Conservation (phyloP, 53 echinoderm and acorn worm species). For the Paelopatides confundens region DNA sequence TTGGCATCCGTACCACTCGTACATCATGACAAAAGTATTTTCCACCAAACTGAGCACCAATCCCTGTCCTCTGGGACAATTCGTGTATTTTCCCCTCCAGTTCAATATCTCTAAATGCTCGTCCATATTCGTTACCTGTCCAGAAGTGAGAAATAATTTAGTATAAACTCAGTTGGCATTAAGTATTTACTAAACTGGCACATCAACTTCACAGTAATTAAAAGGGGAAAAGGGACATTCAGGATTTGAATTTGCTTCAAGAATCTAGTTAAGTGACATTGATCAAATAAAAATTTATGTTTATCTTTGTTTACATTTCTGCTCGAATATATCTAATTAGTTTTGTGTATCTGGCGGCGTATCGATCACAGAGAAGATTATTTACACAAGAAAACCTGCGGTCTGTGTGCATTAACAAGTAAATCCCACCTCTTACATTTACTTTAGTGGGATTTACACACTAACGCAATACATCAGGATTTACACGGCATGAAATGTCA, state of each 20-base stretch:
- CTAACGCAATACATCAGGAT: too few relatives aligned
- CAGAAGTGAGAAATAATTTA: neutral
- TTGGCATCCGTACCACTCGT: constrained; percentile 89
- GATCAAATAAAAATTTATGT: neutral
- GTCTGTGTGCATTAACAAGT: too few relatives aligned
- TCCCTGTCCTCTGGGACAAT: constrained; percentile 81
- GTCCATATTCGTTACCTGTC: constrained; percentile 84
- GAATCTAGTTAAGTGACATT: neutral
- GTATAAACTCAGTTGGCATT: too few relatives aligned
- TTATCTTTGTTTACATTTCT: neutral
- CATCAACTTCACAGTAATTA: too few relatives aligned
- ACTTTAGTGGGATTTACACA: too few relatives aligned
- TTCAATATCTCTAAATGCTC: constrained; percentile 92
- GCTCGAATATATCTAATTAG: neutral
- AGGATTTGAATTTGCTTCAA: too few relatives aligned
- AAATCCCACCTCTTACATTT: too few relatives aligned
- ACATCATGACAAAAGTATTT: constrained; percentile 99
- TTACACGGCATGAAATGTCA: too few relatives aligned
- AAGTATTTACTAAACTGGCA: too few relatives aligned
- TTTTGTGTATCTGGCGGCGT: too few relatives aligned
- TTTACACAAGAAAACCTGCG: too few relatives aligned
- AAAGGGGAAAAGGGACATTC: neutral
- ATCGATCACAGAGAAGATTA: too few relatives aligned
- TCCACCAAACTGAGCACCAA: constrained; percentile 99
- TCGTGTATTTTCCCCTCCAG: constrained; percentile 89